These are phyloP conservation scores for Osmerus mordax DNA, from an alignment of 2,113 vertebrate genomes.

Conservation along the genomic window DNA sequence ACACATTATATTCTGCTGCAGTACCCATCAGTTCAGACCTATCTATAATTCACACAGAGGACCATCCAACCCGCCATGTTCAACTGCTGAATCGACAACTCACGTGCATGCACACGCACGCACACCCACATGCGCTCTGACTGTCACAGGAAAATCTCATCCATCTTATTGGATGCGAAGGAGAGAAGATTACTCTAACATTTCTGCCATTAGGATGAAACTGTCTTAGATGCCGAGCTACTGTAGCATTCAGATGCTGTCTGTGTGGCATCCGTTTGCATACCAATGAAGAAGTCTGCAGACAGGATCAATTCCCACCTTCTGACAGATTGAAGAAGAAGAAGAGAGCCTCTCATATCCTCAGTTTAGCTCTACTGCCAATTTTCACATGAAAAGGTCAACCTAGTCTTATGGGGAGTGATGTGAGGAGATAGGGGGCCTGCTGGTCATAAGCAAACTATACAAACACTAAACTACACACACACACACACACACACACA, in stretches of 20 bases:
- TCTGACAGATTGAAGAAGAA: conserved; percentile 27
- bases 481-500: not conserved
- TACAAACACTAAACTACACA: not conserved
- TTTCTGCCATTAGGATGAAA: too few species aligned
- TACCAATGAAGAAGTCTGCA: conserved; percentile 43
- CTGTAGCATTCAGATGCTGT: too few species aligned
- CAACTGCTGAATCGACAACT: not conserved
- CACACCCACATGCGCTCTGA: not conserved
- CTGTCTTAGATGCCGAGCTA: too few species aligned
- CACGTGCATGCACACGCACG: conserved; percentile 8
- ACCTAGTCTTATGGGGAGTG: too few species aligned
- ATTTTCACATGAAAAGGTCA: not conserved
- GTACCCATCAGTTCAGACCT: not conserved
- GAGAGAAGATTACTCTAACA: too few species aligned
- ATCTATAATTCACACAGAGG: conserved; percentile 6
- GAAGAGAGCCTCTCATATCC: conserved; percentile 23
- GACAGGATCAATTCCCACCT: conserved; percentile 26
- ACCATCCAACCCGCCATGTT: not conserved
- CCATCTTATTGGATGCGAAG: too few species aligned
- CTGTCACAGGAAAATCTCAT: too few species aligned
- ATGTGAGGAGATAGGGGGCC: too few species aligned
- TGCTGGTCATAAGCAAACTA: too few species aligned
- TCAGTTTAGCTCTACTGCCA: not conserved
- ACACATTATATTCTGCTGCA: not conserved
- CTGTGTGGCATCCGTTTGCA: conserved; percentile 27